Evolutionary conservation across 2,888 invertebrate genomes (phyloP).

Genomic region (Hemaris fuciformis): DNA sequence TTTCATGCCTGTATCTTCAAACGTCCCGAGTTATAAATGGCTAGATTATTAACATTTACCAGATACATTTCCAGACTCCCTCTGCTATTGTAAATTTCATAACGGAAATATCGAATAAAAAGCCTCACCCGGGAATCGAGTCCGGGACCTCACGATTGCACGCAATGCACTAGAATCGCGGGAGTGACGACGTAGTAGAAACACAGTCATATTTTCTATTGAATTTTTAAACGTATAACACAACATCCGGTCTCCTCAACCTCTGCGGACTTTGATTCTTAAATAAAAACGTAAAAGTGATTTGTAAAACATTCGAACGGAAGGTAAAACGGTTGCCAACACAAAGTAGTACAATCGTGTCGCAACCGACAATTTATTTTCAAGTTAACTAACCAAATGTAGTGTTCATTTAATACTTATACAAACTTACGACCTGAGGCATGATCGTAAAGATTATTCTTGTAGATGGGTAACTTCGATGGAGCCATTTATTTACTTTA

Average conservation of each 20-base stretch:
- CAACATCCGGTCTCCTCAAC: background rate
- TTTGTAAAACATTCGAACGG: constrained; percentile 2
- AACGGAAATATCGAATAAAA: too few relatives aligned
- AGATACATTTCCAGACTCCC: too few relatives aligned
- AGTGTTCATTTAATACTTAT: constrained; percentile 28
- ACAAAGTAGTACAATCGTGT: background rate
- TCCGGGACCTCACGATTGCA: too few relatives aligned
- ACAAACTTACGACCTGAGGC: constrained; percentile 20
- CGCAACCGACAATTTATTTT: constrained; percentile 7
- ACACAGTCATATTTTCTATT: too few relatives aligned
- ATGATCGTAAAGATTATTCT: constrained; percentile 21
- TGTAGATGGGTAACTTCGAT: background rate
- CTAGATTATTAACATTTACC: too few relatives aligned
- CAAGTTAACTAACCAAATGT: constrained; percentile 29
- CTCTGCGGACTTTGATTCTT: background rate
- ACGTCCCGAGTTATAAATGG: too few relatives aligned
- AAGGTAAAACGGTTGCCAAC: background rate
- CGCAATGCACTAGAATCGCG: too few relatives aligned
- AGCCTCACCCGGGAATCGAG: too few relatives aligned
- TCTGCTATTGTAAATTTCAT: too few relatives aligned
- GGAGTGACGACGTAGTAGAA: too few relatives aligned
- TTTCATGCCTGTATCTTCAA: too few relatives aligned
- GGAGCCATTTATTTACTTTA: background rate
- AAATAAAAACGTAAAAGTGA: background rate
- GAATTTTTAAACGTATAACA: too few relatives aligned